Conservation (phyloP, 2,113 vertebrate species). For the Clarias batrachus region DNA sequence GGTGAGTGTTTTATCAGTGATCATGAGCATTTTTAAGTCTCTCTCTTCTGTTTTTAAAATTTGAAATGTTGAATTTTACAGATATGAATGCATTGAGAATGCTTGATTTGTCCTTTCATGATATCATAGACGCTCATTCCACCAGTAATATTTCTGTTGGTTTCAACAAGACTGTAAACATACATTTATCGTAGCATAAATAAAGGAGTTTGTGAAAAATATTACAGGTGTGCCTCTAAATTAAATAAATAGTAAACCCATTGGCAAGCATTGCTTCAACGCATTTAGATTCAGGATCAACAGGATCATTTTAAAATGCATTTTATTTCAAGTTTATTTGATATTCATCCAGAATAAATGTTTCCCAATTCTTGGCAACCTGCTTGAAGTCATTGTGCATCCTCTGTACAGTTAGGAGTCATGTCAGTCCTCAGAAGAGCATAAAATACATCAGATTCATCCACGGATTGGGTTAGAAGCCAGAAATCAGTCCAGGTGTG, state of each 20-base stretch:
- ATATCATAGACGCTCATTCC: not conserved
- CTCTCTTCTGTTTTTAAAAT: not conserved
- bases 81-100: not conserved
- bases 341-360: not conserved
- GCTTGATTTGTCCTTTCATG: not conserved
- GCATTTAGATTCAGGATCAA: no score
- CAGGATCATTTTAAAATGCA: not conserved
- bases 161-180: not conserved
- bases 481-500: not conserved
- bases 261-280: not conserved
- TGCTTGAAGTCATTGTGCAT: not conserved
- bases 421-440: not conserved
- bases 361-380: not conserved
- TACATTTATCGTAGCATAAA: not conserved
- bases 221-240: not conserved
- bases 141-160: not conserved
- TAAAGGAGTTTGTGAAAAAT: not conserved
- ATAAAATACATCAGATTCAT: not conserved
- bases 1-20: conserved; percentile 52
- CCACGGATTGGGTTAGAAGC: not conserved
- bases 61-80: not conserved
- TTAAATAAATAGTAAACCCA: not conserved
- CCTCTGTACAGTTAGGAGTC: not conserved
- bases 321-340: not conserved
- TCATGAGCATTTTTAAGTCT: not conserved